phyloP scores from a whole-genome alignment of 1,140 invertebrate genomes.

The Amphibalanus amphitrite region DNA sequence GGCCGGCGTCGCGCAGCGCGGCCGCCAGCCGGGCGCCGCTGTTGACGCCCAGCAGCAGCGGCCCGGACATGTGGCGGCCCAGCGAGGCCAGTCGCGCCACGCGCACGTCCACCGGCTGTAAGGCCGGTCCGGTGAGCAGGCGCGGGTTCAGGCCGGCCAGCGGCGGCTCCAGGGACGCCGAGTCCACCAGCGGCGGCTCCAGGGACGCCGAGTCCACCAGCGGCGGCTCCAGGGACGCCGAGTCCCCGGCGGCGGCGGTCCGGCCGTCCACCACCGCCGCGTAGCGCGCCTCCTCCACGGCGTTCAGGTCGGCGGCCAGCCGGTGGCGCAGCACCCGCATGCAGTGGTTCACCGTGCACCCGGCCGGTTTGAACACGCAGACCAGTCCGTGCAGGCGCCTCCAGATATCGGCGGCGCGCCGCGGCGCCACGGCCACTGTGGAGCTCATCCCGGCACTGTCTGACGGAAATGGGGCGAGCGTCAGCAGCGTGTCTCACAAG shows the following conservation, averaged over 20 bases:
- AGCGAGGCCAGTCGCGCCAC: neutral
- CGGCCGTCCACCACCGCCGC: neutral
- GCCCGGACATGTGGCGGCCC: neutral
- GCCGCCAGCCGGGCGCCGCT: neutral
- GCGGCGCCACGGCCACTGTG: too few relatives aligned
- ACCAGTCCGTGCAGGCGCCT: neutral
- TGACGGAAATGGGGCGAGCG: too few relatives aligned
- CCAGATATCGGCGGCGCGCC: neutral
- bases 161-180: neutral
- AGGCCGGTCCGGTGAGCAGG: neutral
- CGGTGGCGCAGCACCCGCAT: neutral
- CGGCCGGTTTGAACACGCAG: neutral
- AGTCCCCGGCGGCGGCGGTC: neutral
- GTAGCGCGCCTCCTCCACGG: neutral
- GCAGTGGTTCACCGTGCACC: neutral
- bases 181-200: neutral
- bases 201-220: too few relatives aligned
- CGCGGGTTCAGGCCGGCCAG: neutral
- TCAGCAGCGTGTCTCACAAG: too few relatives aligned
- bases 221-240: too few relatives aligned
- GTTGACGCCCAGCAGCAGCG: neutral
- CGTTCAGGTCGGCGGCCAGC: neutral
- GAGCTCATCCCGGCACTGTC: too few relatives aligned
- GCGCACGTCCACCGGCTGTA: neutral
- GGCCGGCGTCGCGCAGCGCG: constrained; percentile 32